Conservation (phyloP, 1,140 invertebrate species). For the Drosophila takahashii region DNA sequence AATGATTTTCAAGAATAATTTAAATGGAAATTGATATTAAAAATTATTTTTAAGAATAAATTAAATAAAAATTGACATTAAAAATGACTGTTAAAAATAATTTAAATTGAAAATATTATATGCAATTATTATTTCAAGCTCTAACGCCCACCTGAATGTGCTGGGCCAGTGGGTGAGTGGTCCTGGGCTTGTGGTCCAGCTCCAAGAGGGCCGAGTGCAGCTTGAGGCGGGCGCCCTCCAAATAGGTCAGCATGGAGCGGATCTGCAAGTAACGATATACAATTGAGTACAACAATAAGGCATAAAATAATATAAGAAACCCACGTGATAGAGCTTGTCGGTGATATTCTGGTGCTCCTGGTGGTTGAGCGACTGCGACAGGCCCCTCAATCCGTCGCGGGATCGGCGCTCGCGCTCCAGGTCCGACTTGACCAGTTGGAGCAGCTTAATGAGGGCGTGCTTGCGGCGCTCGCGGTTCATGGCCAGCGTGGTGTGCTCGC, state of each 20-base stretch:
- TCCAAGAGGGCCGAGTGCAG: conserved; percentile 92
- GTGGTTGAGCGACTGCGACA: conserved; percentile 95
- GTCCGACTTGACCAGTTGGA: conserved; percentile 93
- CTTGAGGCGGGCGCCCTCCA: conserved; percentile 96
- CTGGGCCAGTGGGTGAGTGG: conserved; percentile 92
- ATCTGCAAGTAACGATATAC: conserved; percentile 87
- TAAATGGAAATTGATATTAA: too few relatives aligned
- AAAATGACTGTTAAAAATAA: too few relatives aligned
- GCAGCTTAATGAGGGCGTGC: conserved; percentile 92
- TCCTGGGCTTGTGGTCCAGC: conserved; percentile 90
- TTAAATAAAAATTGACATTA: too few relatives aligned
- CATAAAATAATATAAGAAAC: background rate
- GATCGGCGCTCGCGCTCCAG: conserved; percentile 94
- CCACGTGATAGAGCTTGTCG: conserved; percentile 95
- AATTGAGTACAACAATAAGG: background rate
- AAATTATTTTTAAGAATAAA: too few relatives aligned
- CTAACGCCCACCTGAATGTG: conserved; percentile 87
- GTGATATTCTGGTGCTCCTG: conserved; percentile 96
- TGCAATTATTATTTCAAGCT: background rate
- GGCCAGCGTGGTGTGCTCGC: conserved; percentile 95
- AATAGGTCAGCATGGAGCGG: conserved; percentile 95
- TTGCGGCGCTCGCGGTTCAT: conserved; percentile 96
- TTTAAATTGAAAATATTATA: too few relatives aligned
- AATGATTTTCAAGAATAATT: too few relatives aligned
- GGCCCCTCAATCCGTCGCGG: conserved; percentile 93